These are phyloP conservation scores for Flexamia atlantica DNA, from an alignment of 2,888 invertebrate species.

Conservation along the genomic window DNA sequence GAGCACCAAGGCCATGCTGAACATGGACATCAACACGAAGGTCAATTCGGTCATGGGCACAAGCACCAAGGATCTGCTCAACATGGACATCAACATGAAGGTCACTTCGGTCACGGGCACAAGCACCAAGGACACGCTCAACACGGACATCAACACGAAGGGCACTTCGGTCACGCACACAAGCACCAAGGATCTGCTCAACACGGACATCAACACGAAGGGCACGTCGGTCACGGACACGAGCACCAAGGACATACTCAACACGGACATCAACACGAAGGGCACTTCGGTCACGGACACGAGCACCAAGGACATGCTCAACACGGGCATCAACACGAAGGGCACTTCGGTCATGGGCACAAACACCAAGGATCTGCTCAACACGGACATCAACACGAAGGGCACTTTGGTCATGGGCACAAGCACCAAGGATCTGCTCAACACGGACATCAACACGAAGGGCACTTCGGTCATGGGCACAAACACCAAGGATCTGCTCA, in stretches of 20 bases:
- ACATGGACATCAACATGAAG: conserved; percentile 69
- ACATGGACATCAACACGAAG: conserved; percentile 68
- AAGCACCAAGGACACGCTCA: conserved; percentile 75
- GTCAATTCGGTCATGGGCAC: conserved; percentile 66
- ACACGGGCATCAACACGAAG: no score
- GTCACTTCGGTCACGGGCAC: conserved; percentile 72
- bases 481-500: no score
- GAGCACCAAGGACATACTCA: conserved; percentile 72
- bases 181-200: conserved; percentile 71
- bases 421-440: no score
- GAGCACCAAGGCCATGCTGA: conserved; percentile 66
- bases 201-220: conserved; percentile 76
- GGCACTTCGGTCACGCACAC: conserved; percentile 67
- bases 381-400: no score
- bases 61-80: conserved; percentile 64
- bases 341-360: no score
- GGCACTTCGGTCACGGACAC: conserved; percentile 75
- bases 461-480: no score
- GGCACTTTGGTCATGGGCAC: no score
- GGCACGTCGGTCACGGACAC: conserved; percentile 74
- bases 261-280: conserved; percentile 75
- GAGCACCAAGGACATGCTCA: conserved; percentile 65
- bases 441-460: no score
- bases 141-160: conserved; percentile 69
- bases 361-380: no score